Evolutionary conservation across 1,140 invertebrate species (phyloP).

Genomic region (Cepaea nemoralis): DNA sequence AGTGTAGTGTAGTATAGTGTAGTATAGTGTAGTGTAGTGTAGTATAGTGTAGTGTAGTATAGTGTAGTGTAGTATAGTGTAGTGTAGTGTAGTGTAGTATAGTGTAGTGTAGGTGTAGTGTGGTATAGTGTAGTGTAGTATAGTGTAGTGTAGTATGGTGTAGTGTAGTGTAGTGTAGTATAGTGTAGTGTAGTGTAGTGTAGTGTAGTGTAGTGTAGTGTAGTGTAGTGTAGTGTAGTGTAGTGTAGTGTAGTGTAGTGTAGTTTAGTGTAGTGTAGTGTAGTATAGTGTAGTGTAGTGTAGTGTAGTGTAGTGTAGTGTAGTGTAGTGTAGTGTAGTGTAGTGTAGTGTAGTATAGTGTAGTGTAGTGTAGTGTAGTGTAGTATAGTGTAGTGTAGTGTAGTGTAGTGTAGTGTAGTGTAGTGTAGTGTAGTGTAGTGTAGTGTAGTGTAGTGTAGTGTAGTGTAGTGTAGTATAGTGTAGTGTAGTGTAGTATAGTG

Average conservation of each 20-base stretch:
- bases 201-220: slow-evolving; percentile 32
- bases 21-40: no score
- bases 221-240: slow-evolving; percentile 35
- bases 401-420: slow-evolving; percentile 9
- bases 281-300: slow-evolving; percentile 24
- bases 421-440: slow-evolving; percentile 21
- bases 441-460: neutral
- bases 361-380: slow-evolving; percentile 24
- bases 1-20: no score
- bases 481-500: slow-evolving; percentile 4
- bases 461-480: slow-evolving; percentile 16
- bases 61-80: neutral
- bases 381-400: slow-evolving; percentile 28
- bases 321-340: neutral
- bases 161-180: slow-evolving; percentile 20
- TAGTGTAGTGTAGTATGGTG: neutral
- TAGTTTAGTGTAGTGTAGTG: no score
- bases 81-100: no score
- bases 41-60: no score
- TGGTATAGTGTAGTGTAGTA: no score
- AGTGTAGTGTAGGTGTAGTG: no score
- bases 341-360: slow-evolving; percentile 6
- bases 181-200: slow-evolving; percentile 12
- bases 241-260: no score
- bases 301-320: slow-evolving; percentile 37